Conservation (phyloP, 2,113 vertebrate genomes). For the Sinocyclocheilus anophthalmus region DNA sequence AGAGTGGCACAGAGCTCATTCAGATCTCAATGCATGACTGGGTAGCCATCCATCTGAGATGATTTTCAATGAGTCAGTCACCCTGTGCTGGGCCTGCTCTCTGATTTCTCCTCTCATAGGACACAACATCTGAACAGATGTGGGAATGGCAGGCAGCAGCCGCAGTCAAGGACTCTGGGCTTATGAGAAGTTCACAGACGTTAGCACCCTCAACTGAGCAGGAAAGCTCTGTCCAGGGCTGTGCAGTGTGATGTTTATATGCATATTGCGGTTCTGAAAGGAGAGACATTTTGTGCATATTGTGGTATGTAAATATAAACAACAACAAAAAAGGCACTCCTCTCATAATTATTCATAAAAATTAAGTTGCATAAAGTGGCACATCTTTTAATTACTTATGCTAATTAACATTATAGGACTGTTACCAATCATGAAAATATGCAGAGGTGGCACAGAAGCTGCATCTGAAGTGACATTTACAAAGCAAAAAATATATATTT, state of each 20-base stretch:
- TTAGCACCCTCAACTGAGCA: conserved; percentile 28
- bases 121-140: conserved; percentile 17
- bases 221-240: not conserved
- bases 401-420: too few relatives aligned
- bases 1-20: conserved; percentile 39
- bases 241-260: not conserved
- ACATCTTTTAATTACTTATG: too few relatives aligned
- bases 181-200: conserved; percentile 19
- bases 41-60: conserved; percentile 45
- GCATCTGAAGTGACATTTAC: too few relatives aligned
- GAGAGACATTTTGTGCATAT: too few relatives aligned
- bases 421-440: too few relatives aligned
- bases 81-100: conserved; percentile 13
- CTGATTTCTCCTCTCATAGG: conserved; percentile 11
- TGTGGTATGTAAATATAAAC: too few relatives aligned
- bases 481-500: too few relatives aligned
- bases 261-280: too few relatives aligned
- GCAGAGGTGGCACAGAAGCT: too few relatives aligned
- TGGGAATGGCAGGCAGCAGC: not conserved
- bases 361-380: too few relatives aligned
- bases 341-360: too few relatives aligned
- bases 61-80: conserved; percentile 47
- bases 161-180: not conserved
- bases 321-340: too few relatives aligned
- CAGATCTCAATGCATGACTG: conserved; percentile 29